Conservation (phyloP, 2,797 vertebrate species). For the Gadopsis bispinosus region DNA sequence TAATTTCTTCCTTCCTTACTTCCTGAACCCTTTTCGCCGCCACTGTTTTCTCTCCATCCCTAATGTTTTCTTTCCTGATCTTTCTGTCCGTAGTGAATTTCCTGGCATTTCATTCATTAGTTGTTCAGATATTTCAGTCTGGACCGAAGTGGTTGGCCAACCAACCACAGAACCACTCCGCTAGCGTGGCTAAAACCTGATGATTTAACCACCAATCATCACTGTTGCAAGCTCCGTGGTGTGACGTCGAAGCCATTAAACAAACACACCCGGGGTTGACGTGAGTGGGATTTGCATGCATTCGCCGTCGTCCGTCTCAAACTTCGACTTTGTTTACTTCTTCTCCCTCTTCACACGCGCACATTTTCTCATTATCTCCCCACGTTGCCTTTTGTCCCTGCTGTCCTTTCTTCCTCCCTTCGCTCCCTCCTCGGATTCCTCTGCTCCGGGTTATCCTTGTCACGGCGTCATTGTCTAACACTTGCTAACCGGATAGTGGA, state of each 20-base stretch:
- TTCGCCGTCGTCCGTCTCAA: no score
- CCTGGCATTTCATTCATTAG: not conserved
- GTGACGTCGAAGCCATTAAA: not conserved
- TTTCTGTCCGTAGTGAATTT: not conserved
- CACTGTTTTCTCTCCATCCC: not conserved
- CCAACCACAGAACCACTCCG: no score
- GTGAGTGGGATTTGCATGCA: not conserved
- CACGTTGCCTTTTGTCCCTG: not conserved
- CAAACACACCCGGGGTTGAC: not conserved
- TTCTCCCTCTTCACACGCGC: not conserved
- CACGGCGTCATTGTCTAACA: conserved; percentile 34
- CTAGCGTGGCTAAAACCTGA: not conserved
- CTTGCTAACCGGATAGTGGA: conserved; percentile 48
- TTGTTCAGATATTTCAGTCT: not conserved
- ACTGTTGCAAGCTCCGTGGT: not conserved
- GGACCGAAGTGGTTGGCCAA: not conserved
- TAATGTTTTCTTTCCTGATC: not conserved
- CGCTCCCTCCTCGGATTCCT: not conserved
- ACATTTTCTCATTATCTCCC: not conserved
- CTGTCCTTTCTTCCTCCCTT: not conserved
- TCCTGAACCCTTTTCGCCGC: not conserved
- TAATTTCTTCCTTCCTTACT: not conserved
- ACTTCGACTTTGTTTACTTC: not conserved
- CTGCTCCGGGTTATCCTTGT: conserved; percentile 24
- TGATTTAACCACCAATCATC: not conserved